Evolutionary conservation across 2,113 vertebrate genomes (phyloP), one percentile per base, ranked within the genome.

Genomic region (Ptychochromis oligacanthus): DNA sequence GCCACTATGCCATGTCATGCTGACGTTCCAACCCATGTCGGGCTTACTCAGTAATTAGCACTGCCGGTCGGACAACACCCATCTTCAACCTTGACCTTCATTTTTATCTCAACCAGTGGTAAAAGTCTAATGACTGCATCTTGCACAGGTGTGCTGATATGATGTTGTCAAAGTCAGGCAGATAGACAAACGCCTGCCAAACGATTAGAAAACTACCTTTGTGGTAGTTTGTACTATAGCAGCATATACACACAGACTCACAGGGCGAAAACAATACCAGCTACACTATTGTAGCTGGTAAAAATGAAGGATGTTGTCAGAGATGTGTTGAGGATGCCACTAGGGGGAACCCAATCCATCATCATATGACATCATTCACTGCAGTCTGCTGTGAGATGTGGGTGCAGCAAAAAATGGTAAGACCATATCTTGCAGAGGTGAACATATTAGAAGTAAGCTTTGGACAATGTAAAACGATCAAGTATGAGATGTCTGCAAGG

Each of bases 311-410:
- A 43, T 75, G 75, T 79, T 79, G 34, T 62, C 26, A 18, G 70
- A 87, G 65, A 70, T 84, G 43, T 75, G 36, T 79, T 75, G 13
- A 76, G 62, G 38, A 80, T 61, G 74, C 91, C 93, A 93, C 84
- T 83, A 92, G 90, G 58, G 91, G 90, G 93, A 89, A 87, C 84
- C 86, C 79, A 57, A 75, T 87, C 80, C 87, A 84, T 90, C 90
- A 83, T 82, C 64, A 43, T 24, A 43, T 75, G 77, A 60, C 82
- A 77, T 57, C 57, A 81, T 80, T 85, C 75, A 85, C 75, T 84
- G 86, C 88, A 87, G 81, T 87, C 82, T 77, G 40, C 74, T 81
- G 43, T 82, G 18, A 84, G 75, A 83, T 82, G 82, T 58, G 75
- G 77, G 34, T 78, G 79, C 79, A 84, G 77, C 40, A 22, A 18